Evolutionary conservation across 2,888 invertebrate genomes (phyloP), one percentile per base, ranked within the genome.

Genomic region (Sinodicranocentrus sp.): DNA sequence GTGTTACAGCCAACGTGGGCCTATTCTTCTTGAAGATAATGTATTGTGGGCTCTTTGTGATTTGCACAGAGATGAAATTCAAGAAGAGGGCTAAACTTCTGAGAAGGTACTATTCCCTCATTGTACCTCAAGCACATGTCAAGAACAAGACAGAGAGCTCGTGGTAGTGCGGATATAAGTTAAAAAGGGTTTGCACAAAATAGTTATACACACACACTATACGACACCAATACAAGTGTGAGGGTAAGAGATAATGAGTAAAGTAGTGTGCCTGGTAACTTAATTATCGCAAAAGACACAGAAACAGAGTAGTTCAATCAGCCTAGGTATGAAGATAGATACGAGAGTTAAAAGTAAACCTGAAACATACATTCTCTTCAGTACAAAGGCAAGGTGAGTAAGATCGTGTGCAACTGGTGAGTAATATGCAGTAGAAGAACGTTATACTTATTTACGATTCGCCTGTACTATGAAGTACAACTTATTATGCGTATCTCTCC

Each of bases 221-320:
- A 71, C 21, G 19, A 57, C 28, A 3, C 17, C 23, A 71, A 71
- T n/a, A n/a, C n/a, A n/a, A 54, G 6, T 67, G 5, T 44, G 13
- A 59, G 8, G 21, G 25, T 28, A 23, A 21, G n/a, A 25, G 39
- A 15, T 72, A 43, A 13, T 59, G 21, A 25, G 52, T 19, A 57
- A 2, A 57, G 5, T 2, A 48, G n/a, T 10, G 48, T n/a, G 48
- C 48, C 28, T 61, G 48, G n/a, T 63, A 73, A 75, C 65, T 75
- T 75, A 65, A 65, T 63, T 65, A 75, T 25, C 54, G n/a, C 48
- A 13, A 15, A 59, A 52, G 8, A 65, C 17, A 75, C 19, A 52
- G 19, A 70, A 59, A 19, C n/a, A 57, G 48, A 59, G 25, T 43
- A 44, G 28, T 26, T 43, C 17, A 61, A 26, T 61, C 21, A 44